A percentile compares a stretch with the other conserved stretches of the same genome.
Evolutionary conservation across 1,140 invertebrate species (phyloP).

Genomic region (Cyphomyrmex costatus): DNA sequence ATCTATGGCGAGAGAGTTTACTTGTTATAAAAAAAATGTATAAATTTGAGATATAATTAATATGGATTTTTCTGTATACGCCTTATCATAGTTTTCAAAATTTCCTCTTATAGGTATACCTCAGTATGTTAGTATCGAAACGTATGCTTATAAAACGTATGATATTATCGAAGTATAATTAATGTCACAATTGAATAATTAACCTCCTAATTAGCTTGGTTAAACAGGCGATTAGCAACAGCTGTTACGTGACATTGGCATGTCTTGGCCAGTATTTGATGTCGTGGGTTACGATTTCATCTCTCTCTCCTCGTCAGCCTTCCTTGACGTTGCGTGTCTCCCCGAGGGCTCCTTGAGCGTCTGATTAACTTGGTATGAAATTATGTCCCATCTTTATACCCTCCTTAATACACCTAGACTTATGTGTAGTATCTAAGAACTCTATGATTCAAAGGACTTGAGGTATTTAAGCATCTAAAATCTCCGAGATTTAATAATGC

Average conservation of each 20-base stretch:
- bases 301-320: constrained; percentile 33
- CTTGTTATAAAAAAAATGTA: constrained; percentile 5
- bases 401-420: constrained; percentile 48
- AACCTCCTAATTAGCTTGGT: constrained; percentile 57
- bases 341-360: constrained; percentile 49
- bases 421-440: constrained; percentile 10
- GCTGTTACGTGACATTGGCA: constrained; percentile 76
- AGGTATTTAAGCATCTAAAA: constrained; percentile 15
- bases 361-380: constrained; percentile 80
- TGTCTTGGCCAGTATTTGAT: constrained; percentile 73
- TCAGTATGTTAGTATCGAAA: background rate
- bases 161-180: constrained; percentile 36
- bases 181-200: constrained; percentile 32
- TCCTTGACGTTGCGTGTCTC: constrained; percentile 46
- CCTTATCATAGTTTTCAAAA: background rate
- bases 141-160: background rate
- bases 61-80: background rate
- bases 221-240: constrained; percentile 77
- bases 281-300: constrained; percentile 46
- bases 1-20: constrained; percentile 10
- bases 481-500: background rate
- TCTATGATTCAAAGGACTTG: constrained; percentile 19
- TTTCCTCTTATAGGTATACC: background rate
- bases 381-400: constrained; percentile 64
- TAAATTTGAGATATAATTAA: constrained; percentile 6